Base-by-base conservation (phyloP, 2,797 vertebrate species). In the Enteromius argenteus region DNA sequence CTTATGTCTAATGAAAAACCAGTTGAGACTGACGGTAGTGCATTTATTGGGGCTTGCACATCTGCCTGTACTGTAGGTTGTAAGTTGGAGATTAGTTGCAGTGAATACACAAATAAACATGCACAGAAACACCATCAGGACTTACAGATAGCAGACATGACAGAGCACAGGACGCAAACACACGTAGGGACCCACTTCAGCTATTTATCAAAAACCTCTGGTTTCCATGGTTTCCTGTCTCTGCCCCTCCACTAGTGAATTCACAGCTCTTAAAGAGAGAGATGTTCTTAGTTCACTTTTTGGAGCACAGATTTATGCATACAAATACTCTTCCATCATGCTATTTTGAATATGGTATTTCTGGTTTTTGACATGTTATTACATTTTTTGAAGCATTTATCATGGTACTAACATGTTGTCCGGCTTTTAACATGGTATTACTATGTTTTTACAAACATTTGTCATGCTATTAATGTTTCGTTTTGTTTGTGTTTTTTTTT, bases 201-300 rank as follows among this genome's bases (percentile, higher is more conserved):
- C 79, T 44, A 58, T 81, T 72, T 81, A 72, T 81, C 67, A 58
- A 56, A 69, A 73, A 60, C 39, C 37, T 81, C 80, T 81, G 80
- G 68, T 81, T 81, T 62, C 79, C 68, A 81, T 81, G 79, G 79
- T 81, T 60, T 72, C 79, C 68, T 81, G 51, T 32, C 53, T 17
- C 27, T 13, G n/a, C 11, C 11, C 67, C 76, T 78, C 10, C 7
- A 3, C 77, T 49, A 67, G 32, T 79, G 62, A 66, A 64, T 64
- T 32, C 58, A 78, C 32, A 32, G 60, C 60, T 32, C 27, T 64
- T 32, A 64, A 64, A 60, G 35, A 42, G 53, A 75, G 51, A 77
- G 35, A 77, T 35, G 30, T 75, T 46, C 39, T 30, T 30, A 64
- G 19, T 67, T 68, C 76, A 67, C 27, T 35, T 66, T 66, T 37